Evolutionary conservation across 2,113 vertebrate species (phyloP).

Genomic region (Toxotes jaculatrix): DNA sequence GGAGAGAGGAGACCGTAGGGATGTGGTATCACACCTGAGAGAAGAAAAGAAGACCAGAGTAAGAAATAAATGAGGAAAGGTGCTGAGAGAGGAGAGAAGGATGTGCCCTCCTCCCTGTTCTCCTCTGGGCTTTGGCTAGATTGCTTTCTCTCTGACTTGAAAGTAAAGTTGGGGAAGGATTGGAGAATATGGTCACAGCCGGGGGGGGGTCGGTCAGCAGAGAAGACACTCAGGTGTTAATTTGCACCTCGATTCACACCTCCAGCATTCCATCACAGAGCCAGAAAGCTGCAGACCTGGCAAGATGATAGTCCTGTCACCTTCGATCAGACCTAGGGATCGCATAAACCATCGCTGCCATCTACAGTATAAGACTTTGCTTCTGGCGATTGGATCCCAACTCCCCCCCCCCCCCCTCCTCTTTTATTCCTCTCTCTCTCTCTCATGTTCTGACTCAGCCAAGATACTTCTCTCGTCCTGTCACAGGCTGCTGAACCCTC

Average conservation of each 20-base stretch:
- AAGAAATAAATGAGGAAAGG: slow-evolving; percentile 58
- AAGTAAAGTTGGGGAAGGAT: slow-evolving; percentile 26
- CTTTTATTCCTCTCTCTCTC: background rate
- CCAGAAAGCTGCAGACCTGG: slow-evolving; percentile 47
- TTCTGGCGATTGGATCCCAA: slow-evolving; percentile 45
- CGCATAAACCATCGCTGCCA: slow-evolving; percentile 48
- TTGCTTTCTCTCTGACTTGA: slow-evolving; percentile 60
- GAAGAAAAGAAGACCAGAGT: slow-evolving; percentile 31
- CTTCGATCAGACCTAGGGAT: slow-evolving; percentile 58
- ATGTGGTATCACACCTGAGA: slow-evolving; percentile 49
- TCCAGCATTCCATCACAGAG: slow-evolving; percentile 63
- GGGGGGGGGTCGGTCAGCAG: slow-evolving; percentile 13
- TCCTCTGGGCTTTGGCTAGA: slow-evolving; percentile 65
- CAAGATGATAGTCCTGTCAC: slow-evolving; percentile 57
- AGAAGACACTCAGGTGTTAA: slow-evolving; percentile 62
- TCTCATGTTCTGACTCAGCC: slow-evolving; percentile 34
- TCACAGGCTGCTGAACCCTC: slow-evolving; percentile 60
- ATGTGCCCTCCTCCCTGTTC: slow-evolving; percentile 26
- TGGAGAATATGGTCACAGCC: slow-evolving; percentile 21
- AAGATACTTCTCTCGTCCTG: slow-evolving; percentile 45
- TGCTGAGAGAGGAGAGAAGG: slow-evolving; percentile 47
- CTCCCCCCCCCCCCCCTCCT: background rate
- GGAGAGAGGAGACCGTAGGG: slow-evolving; percentile 26
- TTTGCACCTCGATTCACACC: slow-evolving; percentile 72
- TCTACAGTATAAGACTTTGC: slow-evolving; percentile 48